These are phyloP conservation scores for Carettochelys insculpta DNA, from an alignment of 2,113 vertebrate species.

Conservation along the genomic window DNA sequence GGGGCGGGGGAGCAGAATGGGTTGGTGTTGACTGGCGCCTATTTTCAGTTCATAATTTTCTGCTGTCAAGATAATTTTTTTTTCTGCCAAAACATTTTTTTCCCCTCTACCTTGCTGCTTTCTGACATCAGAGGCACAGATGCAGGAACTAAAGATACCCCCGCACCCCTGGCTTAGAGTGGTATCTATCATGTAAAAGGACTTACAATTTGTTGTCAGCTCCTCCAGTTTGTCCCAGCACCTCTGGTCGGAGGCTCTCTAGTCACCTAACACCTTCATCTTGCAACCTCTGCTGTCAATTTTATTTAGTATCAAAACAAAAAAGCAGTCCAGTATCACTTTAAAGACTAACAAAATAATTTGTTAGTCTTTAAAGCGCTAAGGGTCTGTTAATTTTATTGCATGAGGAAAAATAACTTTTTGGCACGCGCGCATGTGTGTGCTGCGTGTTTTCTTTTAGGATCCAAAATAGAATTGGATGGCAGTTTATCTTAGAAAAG, in stretches of 20 bases:
- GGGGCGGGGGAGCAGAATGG: not conserved
- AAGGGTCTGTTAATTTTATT: too few species aligned
- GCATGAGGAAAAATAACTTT: not conserved
- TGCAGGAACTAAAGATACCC: too few species aligned
- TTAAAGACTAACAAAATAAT: too few species aligned
- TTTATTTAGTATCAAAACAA: too few species aligned
- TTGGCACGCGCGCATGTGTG: too few species aligned
- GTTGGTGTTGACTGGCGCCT: not conserved
- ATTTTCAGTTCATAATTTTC: not conserved
- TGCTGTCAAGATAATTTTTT: not conserved
- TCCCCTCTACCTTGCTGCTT: not conserved
- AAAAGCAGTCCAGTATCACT: too few species aligned
- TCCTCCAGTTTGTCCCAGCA: too few species aligned
- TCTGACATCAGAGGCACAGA: not conserved
- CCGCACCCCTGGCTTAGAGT: too few species aligned
- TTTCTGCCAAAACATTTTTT: not conserved
- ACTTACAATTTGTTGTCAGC: too few species aligned
- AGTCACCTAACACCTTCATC: not conserved
- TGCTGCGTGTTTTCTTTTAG: not conserved
- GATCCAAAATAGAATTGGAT: not conserved
- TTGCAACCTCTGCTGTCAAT: fast-evolving
- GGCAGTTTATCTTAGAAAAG: not conserved
- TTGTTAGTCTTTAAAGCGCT: too few species aligned
- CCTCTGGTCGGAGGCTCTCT: not conserved
- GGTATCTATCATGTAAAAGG: too few species aligned